A percentile compares a stretch with the other conserved stretches of the same genome.
Conservation (phyloP, 2,888 invertebrate genomes). For the Oegoconia quadripuncta region DNA sequence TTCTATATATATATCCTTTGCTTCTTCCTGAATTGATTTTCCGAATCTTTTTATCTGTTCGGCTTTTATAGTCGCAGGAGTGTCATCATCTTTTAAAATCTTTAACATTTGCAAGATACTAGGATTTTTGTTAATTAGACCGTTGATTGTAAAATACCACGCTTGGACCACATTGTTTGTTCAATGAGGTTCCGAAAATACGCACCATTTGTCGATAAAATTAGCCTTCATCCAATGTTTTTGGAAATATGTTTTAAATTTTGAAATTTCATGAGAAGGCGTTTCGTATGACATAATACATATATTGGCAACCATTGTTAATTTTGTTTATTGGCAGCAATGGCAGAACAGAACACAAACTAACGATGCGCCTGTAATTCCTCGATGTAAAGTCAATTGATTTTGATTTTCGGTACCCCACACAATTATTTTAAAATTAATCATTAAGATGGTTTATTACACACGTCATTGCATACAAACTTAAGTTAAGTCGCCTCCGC, state of each 20-base stretch:
- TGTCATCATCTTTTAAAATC: neutral
- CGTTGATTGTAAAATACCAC: neutral
- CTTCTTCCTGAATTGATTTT: too few relatives aligned
- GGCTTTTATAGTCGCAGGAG: neutral
- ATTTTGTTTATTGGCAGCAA: neutral
- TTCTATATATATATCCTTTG: too few relatives aligned
- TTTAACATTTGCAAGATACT: neutral
- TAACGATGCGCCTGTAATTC: neutral
- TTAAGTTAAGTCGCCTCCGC: too few relatives aligned
- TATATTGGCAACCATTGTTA: slow-evolving; percentile 1
- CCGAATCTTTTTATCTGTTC: too few relatives aligned
- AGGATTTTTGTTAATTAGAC: neutral
- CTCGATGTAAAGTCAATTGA: too few relatives aligned
- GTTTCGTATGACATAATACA: neutral
- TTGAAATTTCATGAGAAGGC: neutral
- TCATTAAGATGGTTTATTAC: too few relatives aligned
- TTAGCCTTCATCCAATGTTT: neutral
- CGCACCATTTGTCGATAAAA: neutral
- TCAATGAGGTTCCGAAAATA: neutral
- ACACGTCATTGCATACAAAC: too few relatives aligned
- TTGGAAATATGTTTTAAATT: neutral
- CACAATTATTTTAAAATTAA: too few relatives aligned
- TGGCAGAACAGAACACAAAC: slow-evolving; percentile 1
- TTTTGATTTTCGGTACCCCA: too few relatives aligned
- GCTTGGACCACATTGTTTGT: neutral